Base-by-base conservation (phyloP, 2,113 vertebrate genomes). In the Labeo rohita region DNA sequence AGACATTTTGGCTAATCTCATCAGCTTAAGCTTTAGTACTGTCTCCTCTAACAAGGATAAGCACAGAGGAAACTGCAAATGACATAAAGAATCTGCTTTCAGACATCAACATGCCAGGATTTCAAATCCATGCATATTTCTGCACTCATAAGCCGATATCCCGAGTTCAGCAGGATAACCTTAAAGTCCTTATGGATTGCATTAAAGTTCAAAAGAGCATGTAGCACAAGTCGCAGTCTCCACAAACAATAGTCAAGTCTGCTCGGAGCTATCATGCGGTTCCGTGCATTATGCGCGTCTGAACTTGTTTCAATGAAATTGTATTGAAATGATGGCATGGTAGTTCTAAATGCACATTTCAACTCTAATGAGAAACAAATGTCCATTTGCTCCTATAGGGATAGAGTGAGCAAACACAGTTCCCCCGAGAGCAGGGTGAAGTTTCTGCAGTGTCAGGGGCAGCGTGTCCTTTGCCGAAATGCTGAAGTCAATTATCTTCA, bases 401-500 rank as follows among this genome's bases (percentile, higher is more conserved):
- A 68, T 78, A 77, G 12, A 56, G 18, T 52, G 34, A 87, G 75
- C 47, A 86, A 86, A 65, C 16, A 34, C 23, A 6, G 59, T 36
- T 70, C 83, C 80, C 52, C 59, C 47, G 65, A 78, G 87, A 18
- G 23, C 81, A 68, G 61, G 85, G 76, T 77, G 47, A 61, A 61
- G 61, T 52, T 65, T 63, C 52, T 80, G 18, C 50, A 59, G 77
- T 84, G 80, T 85, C 86, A 59, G 82, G 54, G 65, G 84, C 72
- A 79, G 45, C n/a, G 68, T 87, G 81, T 86, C 79, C 87, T 90
- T 80, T 87, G 59, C 52, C 13, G 79, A 85, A 86, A 84, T 47
- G 76, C 84, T 90, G 70, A 88, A 87, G 84, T 87, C 84, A 90
- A 90, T 87, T 82, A 90, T 90, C 85, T 80, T 88, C 86, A 84